These are phyloP conservation scores for Liopterus haemorrhoidalis DNA, from an alignment of 2,888 invertebrate genomes.

Conservation along the genomic window DNA sequence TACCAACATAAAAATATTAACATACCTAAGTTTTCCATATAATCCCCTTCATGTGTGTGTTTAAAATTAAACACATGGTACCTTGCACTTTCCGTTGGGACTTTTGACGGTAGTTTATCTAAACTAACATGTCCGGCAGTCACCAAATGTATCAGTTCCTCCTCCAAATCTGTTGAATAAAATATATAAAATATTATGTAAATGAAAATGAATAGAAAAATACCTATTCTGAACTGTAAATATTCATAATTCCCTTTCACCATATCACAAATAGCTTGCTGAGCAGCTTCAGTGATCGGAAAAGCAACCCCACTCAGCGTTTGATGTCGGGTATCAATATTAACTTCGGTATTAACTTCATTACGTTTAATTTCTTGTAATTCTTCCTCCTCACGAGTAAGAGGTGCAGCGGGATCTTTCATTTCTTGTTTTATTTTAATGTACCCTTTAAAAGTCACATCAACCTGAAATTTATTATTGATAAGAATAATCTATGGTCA, in stretches of 20 bases:
- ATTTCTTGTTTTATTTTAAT: conserved; percentile 69
- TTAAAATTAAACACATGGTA: conserved; percentile 89
- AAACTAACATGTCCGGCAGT: conserved; percentile 64
- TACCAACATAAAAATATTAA: conserved; percentile 23
- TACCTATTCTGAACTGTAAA: conserved; percentile 81
- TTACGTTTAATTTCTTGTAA: conserved; percentile 69
- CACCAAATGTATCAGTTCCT: conserved; percentile 82
- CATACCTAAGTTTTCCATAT: conserved; percentile 74
- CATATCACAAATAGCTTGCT: conserved; percentile 69
- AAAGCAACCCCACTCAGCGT: conserved; percentile 86
- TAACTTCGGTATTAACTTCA: conserved; percentile 65
- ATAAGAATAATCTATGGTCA: neutral
- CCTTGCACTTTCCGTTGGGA: conserved; percentile 80
- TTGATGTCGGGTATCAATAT: conserved; percentile 78
- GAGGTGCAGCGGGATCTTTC: conserved; percentile 80
- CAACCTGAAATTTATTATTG: conserved; percentile 53
- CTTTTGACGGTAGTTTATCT: conserved; percentile 64
- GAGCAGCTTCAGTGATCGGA: conserved; percentile 77
- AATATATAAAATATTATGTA: neutral
- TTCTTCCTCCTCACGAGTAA: conserved; percentile 83
- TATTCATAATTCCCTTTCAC: conserved; percentile 74
- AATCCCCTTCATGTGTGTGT: conserved; percentile 90
- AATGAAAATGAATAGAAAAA: conserved; percentile 25
- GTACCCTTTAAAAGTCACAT: conserved; percentile 77
- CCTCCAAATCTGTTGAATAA: conserved; percentile 68